Evolutionary conservation across 2,797 vertebrate genomes (phyloP).

Genomic region (Pelobates cultripes): DNA sequence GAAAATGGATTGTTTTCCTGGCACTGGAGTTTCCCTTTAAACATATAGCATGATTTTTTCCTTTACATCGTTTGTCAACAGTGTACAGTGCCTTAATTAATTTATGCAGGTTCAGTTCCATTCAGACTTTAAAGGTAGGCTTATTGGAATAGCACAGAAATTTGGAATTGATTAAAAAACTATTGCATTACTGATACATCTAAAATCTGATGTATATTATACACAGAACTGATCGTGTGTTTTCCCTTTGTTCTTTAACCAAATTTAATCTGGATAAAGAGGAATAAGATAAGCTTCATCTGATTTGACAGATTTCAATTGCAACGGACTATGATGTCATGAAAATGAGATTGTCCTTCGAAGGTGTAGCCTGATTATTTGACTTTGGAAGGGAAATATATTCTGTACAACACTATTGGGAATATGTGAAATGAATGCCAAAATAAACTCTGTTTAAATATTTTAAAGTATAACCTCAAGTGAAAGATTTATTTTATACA

Average conservation of each 20-base stretch:
- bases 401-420: slow-evolving; percentile 11
- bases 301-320: slow-evolving; percentile 30
- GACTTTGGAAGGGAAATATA: slow-evolving; percentile 30
- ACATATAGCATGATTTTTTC: too few species aligned
- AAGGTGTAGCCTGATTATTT: slow-evolving; percentile 37
- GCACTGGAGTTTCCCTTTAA: too few species aligned
- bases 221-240: neutral
- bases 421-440: slow-evolving; percentile 30
- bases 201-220: neutral
- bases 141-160: too few species aligned
- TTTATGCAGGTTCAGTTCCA: too few species aligned
- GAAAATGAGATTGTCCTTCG: neutral
- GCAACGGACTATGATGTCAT: slow-evolving; percentile 47
- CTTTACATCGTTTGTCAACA: too few species aligned
- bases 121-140: too few species aligned
- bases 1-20: too few species aligned
- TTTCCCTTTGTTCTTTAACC: neutral
- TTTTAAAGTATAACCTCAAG: slow-evolving; percentile 18
- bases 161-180: too few species aligned
- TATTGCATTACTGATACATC: too few species aligned
- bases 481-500: neutral
- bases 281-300: slow-evolving; percentile 14
- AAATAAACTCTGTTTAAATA: slow-evolving; percentile 27
- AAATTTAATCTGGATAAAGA: slow-evolving; percentile 11
- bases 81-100: too few species aligned